Base-by-base conservation (phyloP, 2,113 vertebrate species). In the Semnornis frantzii region DNA sequence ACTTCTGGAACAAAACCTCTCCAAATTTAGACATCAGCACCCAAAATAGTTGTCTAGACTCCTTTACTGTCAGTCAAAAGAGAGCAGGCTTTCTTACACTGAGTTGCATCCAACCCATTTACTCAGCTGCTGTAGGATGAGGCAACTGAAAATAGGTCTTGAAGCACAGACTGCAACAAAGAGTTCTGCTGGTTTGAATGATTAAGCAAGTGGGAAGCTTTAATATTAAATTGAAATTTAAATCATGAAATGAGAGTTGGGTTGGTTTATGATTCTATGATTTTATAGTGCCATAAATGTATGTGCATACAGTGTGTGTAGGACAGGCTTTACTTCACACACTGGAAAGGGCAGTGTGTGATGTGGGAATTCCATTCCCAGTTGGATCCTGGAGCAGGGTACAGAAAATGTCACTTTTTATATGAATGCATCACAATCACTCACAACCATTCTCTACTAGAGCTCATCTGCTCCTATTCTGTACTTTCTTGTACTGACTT, bases 81-180 rank as follows among this genome's bases (percentile, higher is more conserved):
- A 91, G 30, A 85, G 25, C 5, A 89, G 54, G 55, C 7, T 80
- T 85, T 69, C 63, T 85, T 66, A 73, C 55, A 91, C 54, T 54
- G 57, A 76, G 82, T 80, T 33, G 17, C 31, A 90, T 95, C 72
- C 94, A 85, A 96, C 90, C 92, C 68, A 92, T 92, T 89, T 95
- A 80, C 6, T 69, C 82, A 88, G 37, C 42, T 39, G 44, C 30
- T 72, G 39, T 37, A 58, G 15, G 10, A 87, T 70, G 60, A 87
- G 15, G 39, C 31, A 89, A 87, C 11, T 42, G 75, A 91, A 95
- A 96, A 66, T 62, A 95, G 33, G 31, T 91, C 66, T 94, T 79
- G 46, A 86, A 96, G 42, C 15, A 68, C 64, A 87, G 46, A 73
- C 7, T 28, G 15, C 12, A 93, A 46, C 19, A 90, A 79, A 79